Conservation (phyloP, 2,797 vertebrate genomes). For the Rhynchonycteris naso region DNA sequence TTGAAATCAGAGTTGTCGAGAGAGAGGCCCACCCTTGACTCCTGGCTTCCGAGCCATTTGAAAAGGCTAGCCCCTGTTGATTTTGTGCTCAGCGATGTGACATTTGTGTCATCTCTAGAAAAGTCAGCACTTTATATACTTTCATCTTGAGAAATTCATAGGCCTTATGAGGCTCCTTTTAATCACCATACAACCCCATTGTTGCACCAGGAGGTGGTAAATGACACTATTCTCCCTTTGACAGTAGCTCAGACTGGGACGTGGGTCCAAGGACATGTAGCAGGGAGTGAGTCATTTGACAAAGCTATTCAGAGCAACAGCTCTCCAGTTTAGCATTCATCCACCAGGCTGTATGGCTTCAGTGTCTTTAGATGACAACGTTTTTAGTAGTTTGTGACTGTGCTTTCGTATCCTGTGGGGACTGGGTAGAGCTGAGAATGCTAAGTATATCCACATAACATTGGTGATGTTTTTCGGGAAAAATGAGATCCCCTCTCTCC, state of each 20-base stretch:
- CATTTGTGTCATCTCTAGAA: constrained; percentile 24
- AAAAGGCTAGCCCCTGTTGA: neutral
- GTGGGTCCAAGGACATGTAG: constrained; percentile 37
- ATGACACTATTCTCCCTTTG: constrained; percentile 43
- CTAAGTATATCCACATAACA: neutral
- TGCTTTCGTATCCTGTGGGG: neutral
- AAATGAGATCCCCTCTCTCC: neutral
- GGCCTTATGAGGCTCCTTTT: constrained; percentile 46
- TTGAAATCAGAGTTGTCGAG: neutral
- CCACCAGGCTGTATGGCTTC: neutral
- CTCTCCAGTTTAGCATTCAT: neutral
- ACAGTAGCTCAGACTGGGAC: neutral
- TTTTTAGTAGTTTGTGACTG: neutral
- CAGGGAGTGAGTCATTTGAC: constrained; percentile 4
- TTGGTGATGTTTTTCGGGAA: neutral
- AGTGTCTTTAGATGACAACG: neutral
- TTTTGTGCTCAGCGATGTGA: neutral
- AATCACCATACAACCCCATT: constrained; percentile 59
- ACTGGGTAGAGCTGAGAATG: constrained; percentile 18
- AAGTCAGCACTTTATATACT: constrained; percentile 38
- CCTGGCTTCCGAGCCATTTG: neutral
- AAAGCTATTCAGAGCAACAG: neutral
- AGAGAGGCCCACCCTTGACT: neutral
- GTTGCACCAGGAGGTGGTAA: constrained; percentile 55
- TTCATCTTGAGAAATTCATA: constrained; percentile 59